A percentile compares a stretch with the other conserved stretches of the same genome.
Conservation (phyloP, 2,888 invertebrate species). For the Eupithecia exiguata region DNA sequence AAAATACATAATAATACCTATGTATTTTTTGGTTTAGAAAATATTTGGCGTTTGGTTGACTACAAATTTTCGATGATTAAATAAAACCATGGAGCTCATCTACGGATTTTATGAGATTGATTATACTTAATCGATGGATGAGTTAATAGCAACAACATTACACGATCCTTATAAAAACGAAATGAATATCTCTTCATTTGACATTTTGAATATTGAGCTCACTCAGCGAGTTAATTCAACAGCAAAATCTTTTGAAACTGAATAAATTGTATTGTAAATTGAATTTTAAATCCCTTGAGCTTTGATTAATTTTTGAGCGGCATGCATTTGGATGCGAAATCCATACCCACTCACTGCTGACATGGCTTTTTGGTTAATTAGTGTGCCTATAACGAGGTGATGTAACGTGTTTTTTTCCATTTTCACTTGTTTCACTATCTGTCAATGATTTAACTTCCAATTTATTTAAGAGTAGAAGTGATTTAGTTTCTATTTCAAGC, state of each 20-base stretch:
- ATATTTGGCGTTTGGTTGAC: neutral
- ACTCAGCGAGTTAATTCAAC: slow-evolving; percentile 17
- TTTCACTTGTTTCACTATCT: neutral
- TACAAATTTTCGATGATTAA: neutral
- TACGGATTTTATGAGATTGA: neutral
- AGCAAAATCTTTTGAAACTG: slow-evolving; percentile 37
- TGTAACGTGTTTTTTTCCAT: neutral
- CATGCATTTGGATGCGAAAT: slow-evolving; percentile 33
- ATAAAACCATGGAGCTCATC: neutral
- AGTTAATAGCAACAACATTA: neutral
- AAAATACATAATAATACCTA: no score
- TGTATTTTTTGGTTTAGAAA: neutral
- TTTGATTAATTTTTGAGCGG: slow-evolving; percentile 37
- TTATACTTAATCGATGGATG: neutral
- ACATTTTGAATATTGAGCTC: slow-evolving; percentile 13
- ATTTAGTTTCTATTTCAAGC: neutral
- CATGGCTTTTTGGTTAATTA: slow-evolving; percentile 21
- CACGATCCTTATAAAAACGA: neutral
- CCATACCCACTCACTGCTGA: slow-evolving; percentile 11
- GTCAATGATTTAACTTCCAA: neutral
- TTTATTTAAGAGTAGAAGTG: neutral
- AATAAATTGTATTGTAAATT: slow-evolving; percentile 49
- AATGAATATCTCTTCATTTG: neutral
- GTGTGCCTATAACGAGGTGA: neutral
- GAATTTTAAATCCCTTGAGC: slow-evolving; percentile 47